These are phyloP conservation scores for Drosophila lutescens DNA, from an alignment of 2,888 invertebrate species.

Conservation along the genomic window DNA sequence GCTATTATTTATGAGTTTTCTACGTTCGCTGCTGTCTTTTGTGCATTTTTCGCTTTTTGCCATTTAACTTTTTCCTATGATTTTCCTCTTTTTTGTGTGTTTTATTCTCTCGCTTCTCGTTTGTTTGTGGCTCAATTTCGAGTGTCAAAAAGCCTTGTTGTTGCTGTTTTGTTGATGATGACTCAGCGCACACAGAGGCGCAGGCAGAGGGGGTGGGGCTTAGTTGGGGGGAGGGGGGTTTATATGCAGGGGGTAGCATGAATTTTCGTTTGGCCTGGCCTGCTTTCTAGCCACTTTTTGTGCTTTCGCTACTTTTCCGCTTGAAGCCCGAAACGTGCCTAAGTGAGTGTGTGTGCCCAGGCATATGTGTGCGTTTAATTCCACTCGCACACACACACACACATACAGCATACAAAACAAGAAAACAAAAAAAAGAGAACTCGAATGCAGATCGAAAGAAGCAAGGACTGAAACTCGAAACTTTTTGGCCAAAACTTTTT, in stretches of 20 bases:
- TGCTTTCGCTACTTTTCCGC: constrained; percentile 16
- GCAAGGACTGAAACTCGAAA: constrained; percentile 38
- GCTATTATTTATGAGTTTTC: constrained; percentile 74
- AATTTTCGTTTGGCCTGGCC: constrained; percentile 4
- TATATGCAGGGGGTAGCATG: too few species aligned
- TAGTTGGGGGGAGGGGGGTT: background rate
- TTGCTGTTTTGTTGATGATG: constrained; percentile 48
- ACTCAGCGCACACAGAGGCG: constrained; percentile 60
- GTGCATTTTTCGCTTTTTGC: constrained; percentile 69
- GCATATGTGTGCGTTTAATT: constrained; percentile 15
- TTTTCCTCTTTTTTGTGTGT: constrained; percentile 6
- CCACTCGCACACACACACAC: background rate
- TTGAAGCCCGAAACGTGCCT: constrained; percentile 29
- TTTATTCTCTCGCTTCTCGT: constrained; percentile 6
- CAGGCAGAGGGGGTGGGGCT: background rate
- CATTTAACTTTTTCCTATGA: constrained; percentile 54
- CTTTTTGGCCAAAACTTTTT: constrained; percentile 44
- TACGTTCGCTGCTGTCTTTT: constrained; percentile 70
- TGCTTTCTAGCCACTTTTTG: constrained; percentile 6
- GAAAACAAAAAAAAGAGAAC: background rate
- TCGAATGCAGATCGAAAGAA: constrained; percentile 22
- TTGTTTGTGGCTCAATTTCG: constrained; percentile 68
- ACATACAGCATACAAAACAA: background rate
- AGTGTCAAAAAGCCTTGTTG: constrained; percentile 65
- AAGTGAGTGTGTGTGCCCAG: constrained; percentile 20